Conservation (phyloP, 2,113 vertebrate genomes). For the Amblyornis subalaris region DNA sequence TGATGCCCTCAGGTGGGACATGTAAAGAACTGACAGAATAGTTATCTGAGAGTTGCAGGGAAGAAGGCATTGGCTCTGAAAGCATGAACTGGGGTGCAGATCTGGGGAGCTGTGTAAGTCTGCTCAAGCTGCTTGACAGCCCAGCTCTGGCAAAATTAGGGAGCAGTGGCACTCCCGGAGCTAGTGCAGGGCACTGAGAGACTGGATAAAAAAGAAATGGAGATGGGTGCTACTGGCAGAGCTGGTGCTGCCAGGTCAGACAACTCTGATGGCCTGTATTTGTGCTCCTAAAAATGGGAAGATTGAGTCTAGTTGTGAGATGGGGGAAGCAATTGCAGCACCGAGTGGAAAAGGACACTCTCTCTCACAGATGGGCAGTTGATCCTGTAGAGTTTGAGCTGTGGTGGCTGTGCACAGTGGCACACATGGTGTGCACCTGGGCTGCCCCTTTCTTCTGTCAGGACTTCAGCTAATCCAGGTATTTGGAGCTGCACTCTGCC, state of each 20-base stretch:
- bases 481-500: not conserved
- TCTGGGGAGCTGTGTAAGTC: not conserved
- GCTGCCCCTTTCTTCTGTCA: not conserved
- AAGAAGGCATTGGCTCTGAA: not conserved
- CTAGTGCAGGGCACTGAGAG: not conserved
- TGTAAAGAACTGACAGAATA: not conserved
- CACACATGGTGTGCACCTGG: fast-evolving
- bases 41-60: not conserved
- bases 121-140: not conserved
- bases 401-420: not conserved
- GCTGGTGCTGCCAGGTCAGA: not conserved
- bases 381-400: fast-evolving
- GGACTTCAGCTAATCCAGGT: not conserved
- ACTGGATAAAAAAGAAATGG: not conserved
- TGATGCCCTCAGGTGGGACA: not conserved
- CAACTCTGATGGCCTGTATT: not conserved
- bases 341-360: not conserved
- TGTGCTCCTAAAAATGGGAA: not conserved
- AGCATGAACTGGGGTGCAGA: not conserved
- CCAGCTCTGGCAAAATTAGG: not conserved
- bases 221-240: not conserved
- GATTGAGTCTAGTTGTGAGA: not conserved
- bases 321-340: not conserved
- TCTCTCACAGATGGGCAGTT: not conserved
- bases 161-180: not conserved